These are phyloP conservation scores for Ephydatia muelleri DNA, from an alignment of 37 sponge, comb jelly and placozoan species.

Conservation along the genomic window DNA sequence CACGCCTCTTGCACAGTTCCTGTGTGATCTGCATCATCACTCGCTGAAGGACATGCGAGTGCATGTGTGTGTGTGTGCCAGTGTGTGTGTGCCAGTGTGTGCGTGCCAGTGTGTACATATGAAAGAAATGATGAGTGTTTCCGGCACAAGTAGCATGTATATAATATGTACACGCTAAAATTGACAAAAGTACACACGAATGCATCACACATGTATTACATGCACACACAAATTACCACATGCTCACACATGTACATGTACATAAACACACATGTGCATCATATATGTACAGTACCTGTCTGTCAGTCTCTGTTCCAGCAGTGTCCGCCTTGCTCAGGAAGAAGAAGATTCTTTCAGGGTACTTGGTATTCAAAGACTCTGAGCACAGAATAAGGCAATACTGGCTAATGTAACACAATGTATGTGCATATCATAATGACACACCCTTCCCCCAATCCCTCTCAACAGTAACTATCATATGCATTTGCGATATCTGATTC, in stretches of 20 bases:
- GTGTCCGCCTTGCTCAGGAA: constrained; percentile 81
- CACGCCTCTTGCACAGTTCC: constrained; percentile 82
- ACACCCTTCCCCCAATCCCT: too few relatives aligned
- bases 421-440: too few relatives aligned
- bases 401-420: too few relatives aligned
- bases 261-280: neutral
- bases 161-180: neutral
- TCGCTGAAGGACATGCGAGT: constrained; percentile 23
- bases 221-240: neutral
- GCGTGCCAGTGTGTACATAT: too few relatives aligned
- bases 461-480: too few relatives aligned
- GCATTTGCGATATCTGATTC: too few relatives aligned
- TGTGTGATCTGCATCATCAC: constrained; percentile 85
- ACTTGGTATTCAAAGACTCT: constrained; percentile 45
- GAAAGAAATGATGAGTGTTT: neutral
- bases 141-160: constrained; percentile 3
- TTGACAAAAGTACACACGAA: constrained; percentile 1
- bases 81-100: too few relatives aligned
- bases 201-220: neutral
- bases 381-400: too few relatives aligned
- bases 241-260: too few relatives aligned
- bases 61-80: too few relatives aligned
- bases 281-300: constrained; percentile 58
- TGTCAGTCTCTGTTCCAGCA: constrained; percentile 68
- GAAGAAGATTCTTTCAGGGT: constrained; percentile 60